Evolutionary conservation across 2,113 vertebrate genomes (phyloP).

Genomic region (Macrotus californicus): DNA sequence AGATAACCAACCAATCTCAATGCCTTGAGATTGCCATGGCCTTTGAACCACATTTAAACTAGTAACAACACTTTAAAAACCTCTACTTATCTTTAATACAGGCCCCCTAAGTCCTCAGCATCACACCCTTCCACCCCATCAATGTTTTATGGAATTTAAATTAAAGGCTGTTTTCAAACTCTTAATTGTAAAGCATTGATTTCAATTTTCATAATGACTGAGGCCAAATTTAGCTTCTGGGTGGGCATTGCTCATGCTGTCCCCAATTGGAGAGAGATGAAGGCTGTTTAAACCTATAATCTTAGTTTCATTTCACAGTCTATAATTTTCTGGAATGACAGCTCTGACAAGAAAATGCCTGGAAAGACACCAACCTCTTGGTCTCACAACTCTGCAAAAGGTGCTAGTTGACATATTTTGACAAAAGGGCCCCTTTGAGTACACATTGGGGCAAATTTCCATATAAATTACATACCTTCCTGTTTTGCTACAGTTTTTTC

Average conservation of each 20-base stretch:
- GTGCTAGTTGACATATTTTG: constrained; percentile 44
- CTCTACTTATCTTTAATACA: constrained; percentile 32
- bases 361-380: constrained; percentile 44
- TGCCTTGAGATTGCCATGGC: neutral
- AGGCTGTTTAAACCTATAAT: constrained; percentile 67
- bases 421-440: constrained; percentile 19
- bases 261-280: neutral
- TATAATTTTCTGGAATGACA: constrained; percentile 61
- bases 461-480: neutral
- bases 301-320: constrained; percentile 52
- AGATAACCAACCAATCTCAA: neutral
- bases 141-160: constrained; percentile 64
- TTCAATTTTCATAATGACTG: constrained; percentile 66
- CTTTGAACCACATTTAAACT: constrained; percentile 39
- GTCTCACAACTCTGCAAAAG: constrained; percentile 42
- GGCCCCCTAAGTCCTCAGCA: neutral
- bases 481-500: neutral
- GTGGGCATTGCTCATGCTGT: constrained; percentile 40
- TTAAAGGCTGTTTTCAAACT: constrained; percentile 65
- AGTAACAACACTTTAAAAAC: constrained; percentile 54
- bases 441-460: neutral
- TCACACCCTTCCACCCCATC: constrained; percentile 32
- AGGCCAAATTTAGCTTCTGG: constrained; percentile 53
- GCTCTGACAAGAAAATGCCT: constrained; percentile 57
- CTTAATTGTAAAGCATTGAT: constrained; percentile 67